Base-by-base conservation (phyloP, 1,140 invertebrate species). In the Lanistes nyassanus region DNA sequence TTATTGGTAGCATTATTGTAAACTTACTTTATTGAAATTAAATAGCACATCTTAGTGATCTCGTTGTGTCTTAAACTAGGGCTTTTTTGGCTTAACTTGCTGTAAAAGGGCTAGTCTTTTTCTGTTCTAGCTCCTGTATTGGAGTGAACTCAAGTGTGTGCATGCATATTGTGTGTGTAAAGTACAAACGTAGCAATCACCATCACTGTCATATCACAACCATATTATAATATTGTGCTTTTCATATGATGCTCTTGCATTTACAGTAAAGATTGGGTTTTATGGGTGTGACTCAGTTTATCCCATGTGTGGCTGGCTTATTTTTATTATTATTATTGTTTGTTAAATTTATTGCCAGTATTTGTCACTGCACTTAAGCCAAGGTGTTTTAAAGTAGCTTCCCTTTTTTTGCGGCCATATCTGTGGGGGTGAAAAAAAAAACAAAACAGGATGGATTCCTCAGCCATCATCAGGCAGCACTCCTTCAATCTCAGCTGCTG, bases 401-500 rank as follows among this genome's bases (percentile, higher is more conserved):
- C 51, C 11, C 11, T n/a, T 55, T 16, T 13, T 55, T 47, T 47
- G 42, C 9, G 19, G 9, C 42, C 42, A 60, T 60, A 31, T 60
- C 19, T 29, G 29, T 42, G 66, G n/a, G 21, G n/a, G 6, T 37
- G 65, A 23, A n/a, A 23, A 62, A 11, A 62, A 62, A 55, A 13
- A 60, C 9, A 60, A 60, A 31, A 19, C 58, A 88, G 86, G 82
- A 83, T 74, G 80, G 76, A 13, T 86, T 79, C 66, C 37, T 86
- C 23, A 83, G 58, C 62, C 85, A 90, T 69, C 92, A 95, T 79
- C 90, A 97, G 6, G 89, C 91, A 51, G 80, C 89, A 0, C 84
- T 96, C n/a, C 42, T 86, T 26, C 93, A 95, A 82, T 81, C 89
- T 11, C 92, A 92, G 66, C 86, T 96, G 55, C 93, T 94, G 80